Base-by-base conservation (phyloP, 2,797 vertebrate species). In the Todus mexicanus region DNA sequence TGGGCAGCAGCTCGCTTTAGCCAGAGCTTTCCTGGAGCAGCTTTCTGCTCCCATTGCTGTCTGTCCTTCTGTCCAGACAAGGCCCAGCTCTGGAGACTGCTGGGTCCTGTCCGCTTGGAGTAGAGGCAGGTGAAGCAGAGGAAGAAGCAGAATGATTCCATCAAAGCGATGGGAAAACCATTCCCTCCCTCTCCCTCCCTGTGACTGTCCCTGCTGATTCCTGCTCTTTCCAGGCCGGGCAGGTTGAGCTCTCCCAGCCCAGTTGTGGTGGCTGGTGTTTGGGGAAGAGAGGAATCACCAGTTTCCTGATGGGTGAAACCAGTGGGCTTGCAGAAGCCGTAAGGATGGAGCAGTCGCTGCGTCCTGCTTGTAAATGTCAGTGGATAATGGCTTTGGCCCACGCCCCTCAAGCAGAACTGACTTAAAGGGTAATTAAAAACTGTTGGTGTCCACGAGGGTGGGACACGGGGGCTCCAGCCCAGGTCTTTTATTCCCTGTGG, bases 391-490 rank as follows among this genome's bases (percentile, higher is more conserved):
- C 84, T 79, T 64, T 63, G 83, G 76, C 25, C 37, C 42, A 9
- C 23, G n/a, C 3, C 15, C 65, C 72, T 57, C 37, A 23, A 89
- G 77, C 81, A 94, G 94, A 77, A 53, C 57, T 75, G 88, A 77
- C 94, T 92, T 83, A 89, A 90, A 69, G 61, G 65, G 50, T 80
- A 72, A 10, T 90, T 94, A 93, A 87, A 69, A 78, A 59, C 68
- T 50, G 31, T 38, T 54, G 65, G 43, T 91, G 88, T 59, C 68
- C 81, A 25, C 53, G 38, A 64, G 72, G 82, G 56, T 86, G 89
- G 76, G 47, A 78, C 69, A 6, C 48, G 5, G 42, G 63, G 70
- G 80, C 65, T 89, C 70, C 79, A 69, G 70, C 26, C 73, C 48
- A 19, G 71, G 66, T 75, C 84, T 72, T 92, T 82, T 66, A 76